Evolutionary conservation across 2,797 vertebrate species (phyloP).

Genomic region (Spondyliosoma cantharus): DNA sequence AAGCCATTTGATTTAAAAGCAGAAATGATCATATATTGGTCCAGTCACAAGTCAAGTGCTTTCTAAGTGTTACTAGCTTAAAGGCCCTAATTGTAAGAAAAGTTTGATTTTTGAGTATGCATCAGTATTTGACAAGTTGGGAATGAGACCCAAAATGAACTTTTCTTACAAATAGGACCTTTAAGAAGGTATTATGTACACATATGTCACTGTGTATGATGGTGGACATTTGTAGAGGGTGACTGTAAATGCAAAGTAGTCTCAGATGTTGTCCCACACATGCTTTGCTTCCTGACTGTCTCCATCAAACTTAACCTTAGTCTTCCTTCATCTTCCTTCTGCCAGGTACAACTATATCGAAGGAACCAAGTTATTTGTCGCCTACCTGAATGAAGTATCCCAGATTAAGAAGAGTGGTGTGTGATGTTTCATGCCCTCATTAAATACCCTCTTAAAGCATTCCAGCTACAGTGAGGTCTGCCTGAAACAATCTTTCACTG

Average conservation of each 20-base stretch:
- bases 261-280: neutral
- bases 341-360: constrained; percentile 91
- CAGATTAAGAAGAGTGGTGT: constrained; percentile 70
- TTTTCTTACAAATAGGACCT: no score
- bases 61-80: neutral
- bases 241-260: neutral
- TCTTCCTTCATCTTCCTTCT: constrained; percentile 10
- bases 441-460: neutral
- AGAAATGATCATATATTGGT: neutral
- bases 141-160: no score
- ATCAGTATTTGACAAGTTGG: no score
- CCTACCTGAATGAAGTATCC: constrained; percentile 84
- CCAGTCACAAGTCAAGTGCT: neutral
- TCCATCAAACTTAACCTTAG: neutral
- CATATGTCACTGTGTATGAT: neutral
- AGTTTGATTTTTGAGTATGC: no score
- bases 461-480: constrained; percentile 1
- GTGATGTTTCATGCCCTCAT: constrained; percentile 38
- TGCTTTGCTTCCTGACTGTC: no score
- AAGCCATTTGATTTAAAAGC: neutral
- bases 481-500: neutral
- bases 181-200: neutral
- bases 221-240: neutral
- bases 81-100: no score
- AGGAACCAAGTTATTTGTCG: constrained; percentile 91